Evolutionary conservation across 1,140 invertebrate species (phyloP), one percentile per base, ranked within the genome.

Genomic region (Chrysopa pallens): DNA sequence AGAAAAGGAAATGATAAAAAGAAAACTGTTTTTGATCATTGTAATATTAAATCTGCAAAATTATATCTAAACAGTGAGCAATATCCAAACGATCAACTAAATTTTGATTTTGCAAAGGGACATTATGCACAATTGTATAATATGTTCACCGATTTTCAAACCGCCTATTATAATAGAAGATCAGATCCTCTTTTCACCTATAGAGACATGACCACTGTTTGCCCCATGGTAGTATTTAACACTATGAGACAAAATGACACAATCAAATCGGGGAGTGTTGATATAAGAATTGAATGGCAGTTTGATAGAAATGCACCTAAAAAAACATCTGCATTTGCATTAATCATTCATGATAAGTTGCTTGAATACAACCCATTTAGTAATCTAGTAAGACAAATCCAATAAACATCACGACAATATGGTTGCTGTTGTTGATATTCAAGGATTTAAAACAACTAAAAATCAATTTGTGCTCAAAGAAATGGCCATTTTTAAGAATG

Each of bases 81-180:
- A 17, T 56, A 48, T 49, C 53, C 54, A 8, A 54, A 57, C 45
- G 47, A 58, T 28, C 47, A 56, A 47, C 38, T 56, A 28, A 44
- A 53, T 45, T 23, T 51, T 8, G 41, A 50, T 33, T 55, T 48
- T 46, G 35, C 35, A 8, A 36, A 47, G 7, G 40, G 53, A 35
- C 46, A 43, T 9, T 52, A 37, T 40, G 47, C 42, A 28, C 8
- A 44, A 12, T 40, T 53, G 8, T 57, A 57, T 47, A 39, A 56
- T 33, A 50, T 55, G 45, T 57, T 49, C 49, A n/a, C 38, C 3
- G 31, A 48, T 15, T 59, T 58, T 42, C 48, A 46, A 49, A 17
- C 48, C 8, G 53, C 48, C 8, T 58, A 54, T 42, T 52, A 50
- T 12, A 39, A 41, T 2, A 37, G 29, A 13, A 6, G 40, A 43